phyloP scores from a whole-genome alignment of 1,140 invertebrate genomes.

The Marisa cornuarietis region DNA sequence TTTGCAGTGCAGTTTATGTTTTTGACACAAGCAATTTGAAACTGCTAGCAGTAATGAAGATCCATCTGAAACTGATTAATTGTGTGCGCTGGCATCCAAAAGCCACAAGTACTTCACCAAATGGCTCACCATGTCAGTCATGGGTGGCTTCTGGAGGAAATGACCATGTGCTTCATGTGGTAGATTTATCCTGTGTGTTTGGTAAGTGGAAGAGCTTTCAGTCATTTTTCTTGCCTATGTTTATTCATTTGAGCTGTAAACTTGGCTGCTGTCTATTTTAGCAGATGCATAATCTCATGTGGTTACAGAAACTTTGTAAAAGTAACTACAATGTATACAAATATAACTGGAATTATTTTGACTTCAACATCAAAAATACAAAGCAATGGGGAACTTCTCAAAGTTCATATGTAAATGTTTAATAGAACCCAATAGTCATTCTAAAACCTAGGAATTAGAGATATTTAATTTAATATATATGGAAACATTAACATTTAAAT shows the following conservation, averaged over 20 bases:
- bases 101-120: slow-evolving; percentile 69
- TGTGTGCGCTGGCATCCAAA: slow-evolving; percentile 78
- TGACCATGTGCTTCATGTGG: slow-evolving; percentile 69
- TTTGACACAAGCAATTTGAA: slow-evolving; percentile 48
- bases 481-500: neutral
- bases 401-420: too few relatives aligned
- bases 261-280: too few relatives aligned
- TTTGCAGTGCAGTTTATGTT: slow-evolving; percentile 59
- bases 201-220: slow-evolving; percentile 8
- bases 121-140: slow-evolving; percentile 70
- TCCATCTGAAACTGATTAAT: slow-evolving; percentile 73
- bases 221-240: neutral
- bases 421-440: too few relatives aligned
- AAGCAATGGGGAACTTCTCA: too few relatives aligned
- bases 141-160: slow-evolving; percentile 75
- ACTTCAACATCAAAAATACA: too few relatives aligned
- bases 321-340: too few relatives aligned
- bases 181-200: slow-evolving; percentile 63
- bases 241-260: too few relatives aligned
- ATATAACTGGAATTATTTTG: too few relatives aligned
- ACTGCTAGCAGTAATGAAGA: slow-evolving; percentile 59
- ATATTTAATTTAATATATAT: neutral
- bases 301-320: too few relatives aligned
- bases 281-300: too few relatives aligned
- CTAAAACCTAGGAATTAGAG: too few relatives aligned